Base-by-base conservation (phyloP, 2,888 invertebrate genomes). In the Drosophila atripex region DNA sequence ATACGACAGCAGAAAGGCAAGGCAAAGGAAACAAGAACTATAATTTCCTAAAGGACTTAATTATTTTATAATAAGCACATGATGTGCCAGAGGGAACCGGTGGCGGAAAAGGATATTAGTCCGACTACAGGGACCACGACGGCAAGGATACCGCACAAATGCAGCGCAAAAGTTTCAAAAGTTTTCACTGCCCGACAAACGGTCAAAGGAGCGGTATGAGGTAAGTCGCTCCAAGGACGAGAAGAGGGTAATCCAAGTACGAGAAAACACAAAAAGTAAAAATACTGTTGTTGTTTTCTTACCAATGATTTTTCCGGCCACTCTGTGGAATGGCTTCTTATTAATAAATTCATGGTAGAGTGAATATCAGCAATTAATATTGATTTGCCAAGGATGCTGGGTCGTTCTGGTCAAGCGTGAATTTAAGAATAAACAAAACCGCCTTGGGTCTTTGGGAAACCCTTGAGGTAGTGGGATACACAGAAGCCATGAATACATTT, bases 21-120 rank as follows among this genome's bases (percentile, higher is more conserved):
- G 45, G 30, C 55, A 63, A 64, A 46, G 59, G 64, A 76, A 80
- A 73, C 72, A 80, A 85, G 59, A 88, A 87, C 80, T 77, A 89
- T 80, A 87, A 89, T 89, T 82, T 86, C 78, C 82, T 84, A 82
- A 80, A 88, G 88, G 87, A 89, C 89, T 88, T 89, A 89, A 88
- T 88, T 88, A 88, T 85, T 89, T 89, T 88, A 89, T 89, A 88
- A 88, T 88, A 84, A 88, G 80, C 83, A 86, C 85, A 88, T 79
- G 86, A 85, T 77, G 86, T 77, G 86, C 75, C 75, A 57, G 66
- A 61, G 65, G 53, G 57, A 35, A 30, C 25, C 6, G 32, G 16
- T n/a, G 18, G 16, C 14, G 18, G 49, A 23, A 21, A 11, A 51
- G 45, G 14, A 54, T 25, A 49, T 43, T 53, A 55, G 61, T 14